Evolutionary conservation across 2,113 vertebrate genomes (phyloP).

Genomic region (Psammodynastes pulverulentus): DNA sequence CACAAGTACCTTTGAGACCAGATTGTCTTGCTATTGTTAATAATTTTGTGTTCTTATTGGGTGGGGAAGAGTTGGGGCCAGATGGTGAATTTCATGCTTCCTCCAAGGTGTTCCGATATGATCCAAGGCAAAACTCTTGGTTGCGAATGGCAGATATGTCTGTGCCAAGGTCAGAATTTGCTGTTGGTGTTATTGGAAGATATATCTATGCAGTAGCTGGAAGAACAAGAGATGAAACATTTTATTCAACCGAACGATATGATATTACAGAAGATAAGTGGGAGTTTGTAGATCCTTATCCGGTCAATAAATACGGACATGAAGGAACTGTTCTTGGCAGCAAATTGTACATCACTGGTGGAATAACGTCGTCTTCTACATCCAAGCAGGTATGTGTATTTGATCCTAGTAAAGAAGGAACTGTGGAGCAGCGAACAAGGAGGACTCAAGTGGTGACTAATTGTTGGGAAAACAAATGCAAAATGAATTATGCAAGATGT

Average conservation of each 20-base stretch:
- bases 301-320: conserved; percentile 97
- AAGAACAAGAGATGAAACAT: conserved; percentile 95
- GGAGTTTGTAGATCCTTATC: conserved; percentile 98
- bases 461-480: conserved; percentile 99
- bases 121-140: conserved; percentile 97
- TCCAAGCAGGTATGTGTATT: conserved; percentile 99
- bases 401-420: conserved; percentile 91
- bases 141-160: conserved; percentile 98
- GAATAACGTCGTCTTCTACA: conserved; percentile 97
- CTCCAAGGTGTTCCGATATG: conserved; percentile 97
- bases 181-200: conserved; percentile 94
- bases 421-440: conserved; percentile 84
- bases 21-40: conserved; percentile 97
- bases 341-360: conserved; percentile 95
- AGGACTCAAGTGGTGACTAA: conserved; percentile 84
- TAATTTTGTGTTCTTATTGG: conserved; percentile 95
- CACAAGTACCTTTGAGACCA: conserved; percentile 92
- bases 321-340: conserved; percentile 94
- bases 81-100: conserved; percentile 98
- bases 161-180: conserved; percentile 95
- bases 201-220: conserved; percentile 96
- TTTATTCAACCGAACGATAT: conserved; percentile 96
- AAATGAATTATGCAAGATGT: conserved; percentile 99
- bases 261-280: conserved; percentile 96
- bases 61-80: conserved; percentile 94